Base-by-base conservation (phyloP, 1,140 invertebrate genomes). In the Frieseomelitta varia region DNA sequence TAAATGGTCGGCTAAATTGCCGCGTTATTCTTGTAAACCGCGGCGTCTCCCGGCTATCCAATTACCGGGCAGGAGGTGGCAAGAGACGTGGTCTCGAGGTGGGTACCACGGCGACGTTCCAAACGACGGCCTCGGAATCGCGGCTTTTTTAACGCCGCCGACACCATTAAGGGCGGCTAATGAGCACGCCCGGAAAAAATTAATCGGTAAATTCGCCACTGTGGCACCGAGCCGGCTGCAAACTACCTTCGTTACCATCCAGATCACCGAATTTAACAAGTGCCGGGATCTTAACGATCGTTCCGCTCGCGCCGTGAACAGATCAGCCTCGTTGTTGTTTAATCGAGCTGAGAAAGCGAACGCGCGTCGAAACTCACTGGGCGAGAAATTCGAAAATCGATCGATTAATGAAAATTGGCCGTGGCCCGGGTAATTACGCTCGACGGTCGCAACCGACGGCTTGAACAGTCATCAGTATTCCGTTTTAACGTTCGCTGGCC, bases 11-110 rank as follows among this genome's bases (percentile, higher is more conserved):
- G 75, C 79, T 90, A 89, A 90, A 90, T 90, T 90, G 88, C 89
- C 65, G 75, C 84, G 84, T 90, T 90, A 90, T 86, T 90, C 86
- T 84, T 90, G 89, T 86, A 90, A 90, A 90, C 86, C 89, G 85
- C 78, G 86, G 75, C 76, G 79, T 90, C 86, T 47, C 78, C 69
- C 77, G 88, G 77, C 84, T 84, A 87, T 90, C 88, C 89, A 90
- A 90, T 90, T 90, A 90, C 89, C 55, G 84, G 86, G 68, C 81
- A 8, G 39, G 88, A 90, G 84, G 86, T 87, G 88, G 85, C 82
- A 65, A 87, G 85, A 77, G 85, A 77, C 74, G 39, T 2, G 30
- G 81, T 84, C 68, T 63, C 87, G 72, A 75, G 67, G 65, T 69
- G 84, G 77, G 68, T 77, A 85, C 39, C 86, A 67, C 78, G 87